phyloP scores from a whole-genome alignment of 2,113 vertebrate genomes.

The Phalacrocorax aristotelis region DNA sequence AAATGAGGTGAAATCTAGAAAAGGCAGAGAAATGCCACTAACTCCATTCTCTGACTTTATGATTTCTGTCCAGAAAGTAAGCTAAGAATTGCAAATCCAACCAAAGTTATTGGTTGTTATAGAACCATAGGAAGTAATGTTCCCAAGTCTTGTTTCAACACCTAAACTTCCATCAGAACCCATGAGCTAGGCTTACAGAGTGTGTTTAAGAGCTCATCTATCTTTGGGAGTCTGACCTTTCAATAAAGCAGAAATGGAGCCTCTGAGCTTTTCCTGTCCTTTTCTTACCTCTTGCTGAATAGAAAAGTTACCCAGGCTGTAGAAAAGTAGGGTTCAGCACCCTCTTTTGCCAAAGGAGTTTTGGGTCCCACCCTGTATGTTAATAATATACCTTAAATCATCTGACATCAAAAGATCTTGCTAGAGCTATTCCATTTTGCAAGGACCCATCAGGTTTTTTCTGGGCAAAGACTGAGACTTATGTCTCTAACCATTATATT shows the following conservation, averaged over 20 bases:
- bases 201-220: not conserved
- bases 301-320: not conserved
- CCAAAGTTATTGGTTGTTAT: not conserved
- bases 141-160: not conserved
- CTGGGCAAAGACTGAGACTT: not conserved
- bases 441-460: not conserved
- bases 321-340: not conserved
- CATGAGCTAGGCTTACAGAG: not conserved
- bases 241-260: not conserved
- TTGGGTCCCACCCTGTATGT: not conserved
- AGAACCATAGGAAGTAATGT: not conserved
- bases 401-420: not conserved
- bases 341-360: not conserved
- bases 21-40: not conserved
- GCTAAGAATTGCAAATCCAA: not conserved
- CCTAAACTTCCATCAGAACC: not conserved
- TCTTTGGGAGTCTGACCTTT: not conserved
- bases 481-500: not conserved
- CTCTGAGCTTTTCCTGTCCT: not conserved
- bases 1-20: not conserved
- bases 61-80: not conserved
- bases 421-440: not conserved
- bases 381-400: not conserved
- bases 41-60: not conserved
- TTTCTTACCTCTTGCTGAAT: not conserved